phyloP scores from a whole-genome alignment of 1,140 invertebrate genomes.

The Drosophila tropicalis region DNA sequence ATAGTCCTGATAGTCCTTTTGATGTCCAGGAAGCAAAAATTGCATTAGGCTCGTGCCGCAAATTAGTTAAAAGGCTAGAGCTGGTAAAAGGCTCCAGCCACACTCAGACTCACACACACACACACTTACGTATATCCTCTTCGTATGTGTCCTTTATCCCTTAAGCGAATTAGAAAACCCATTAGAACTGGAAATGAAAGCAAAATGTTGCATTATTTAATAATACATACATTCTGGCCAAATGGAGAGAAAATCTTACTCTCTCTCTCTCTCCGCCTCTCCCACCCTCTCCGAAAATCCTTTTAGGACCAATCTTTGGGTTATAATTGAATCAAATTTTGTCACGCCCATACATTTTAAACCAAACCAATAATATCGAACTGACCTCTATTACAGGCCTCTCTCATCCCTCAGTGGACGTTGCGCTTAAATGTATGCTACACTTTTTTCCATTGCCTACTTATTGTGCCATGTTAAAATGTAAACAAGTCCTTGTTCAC shows the following conservation, averaged over 20 bases:
- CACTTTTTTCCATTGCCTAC: slow-evolving; percentile 48
- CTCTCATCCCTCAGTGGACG: slow-evolving; percentile 1
- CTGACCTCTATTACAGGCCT: slow-evolving; percentile 52
- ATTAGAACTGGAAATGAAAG: slow-evolving; percentile 58
- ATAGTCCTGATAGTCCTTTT: slow-evolving; percentile 20
- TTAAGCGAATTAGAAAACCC: slow-evolving; percentile 70
- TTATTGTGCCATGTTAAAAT: slow-evolving; percentile 47
- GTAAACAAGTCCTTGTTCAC: slow-evolving; percentile 39
- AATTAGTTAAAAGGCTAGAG: slow-evolving; percentile 66
- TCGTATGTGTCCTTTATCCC: slow-evolving; percentile 26
- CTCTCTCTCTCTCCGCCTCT: too few relatives aligned
- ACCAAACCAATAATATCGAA: background rate
- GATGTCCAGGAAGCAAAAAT: slow-evolving; percentile 48
- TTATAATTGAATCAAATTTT: slow-evolving; percentile 63
- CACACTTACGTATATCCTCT: slow-evolving; percentile 2
- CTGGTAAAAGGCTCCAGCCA: slow-evolving; percentile 29
- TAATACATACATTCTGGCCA: slow-evolving; percentile 43
- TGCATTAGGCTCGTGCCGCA: slow-evolving; percentile 49
- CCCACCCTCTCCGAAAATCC: slow-evolving; percentile 42
- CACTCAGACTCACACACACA: slow-evolving; percentile 8
- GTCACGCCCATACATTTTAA: slow-evolving; percentile 26
- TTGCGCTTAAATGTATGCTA: slow-evolving; percentile 49
- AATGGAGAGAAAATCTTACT: background rate
- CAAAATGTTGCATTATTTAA: slow-evolving; percentile 59
- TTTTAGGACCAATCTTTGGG: slow-evolving; percentile 58